Conservation (phyloP, 2,888 invertebrate species). For the Agrochola circellaris region DNA sequence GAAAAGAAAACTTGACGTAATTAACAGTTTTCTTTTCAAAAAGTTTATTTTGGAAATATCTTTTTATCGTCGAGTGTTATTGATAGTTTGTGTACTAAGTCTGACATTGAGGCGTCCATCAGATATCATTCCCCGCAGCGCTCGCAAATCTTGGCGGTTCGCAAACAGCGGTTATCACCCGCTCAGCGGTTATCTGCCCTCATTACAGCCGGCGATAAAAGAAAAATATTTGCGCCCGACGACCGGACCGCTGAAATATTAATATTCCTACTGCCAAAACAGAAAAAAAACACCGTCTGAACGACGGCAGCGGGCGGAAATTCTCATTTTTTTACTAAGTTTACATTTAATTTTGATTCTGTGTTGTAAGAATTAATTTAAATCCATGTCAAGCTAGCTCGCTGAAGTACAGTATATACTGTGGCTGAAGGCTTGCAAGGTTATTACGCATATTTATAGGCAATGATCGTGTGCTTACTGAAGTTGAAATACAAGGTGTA, state of each 20-base stretch:
- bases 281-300: slow-evolving; percentile 38
- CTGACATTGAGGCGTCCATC: slow-evolving; percentile 8
- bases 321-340: slow-evolving; percentile 51
- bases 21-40: not conserved
- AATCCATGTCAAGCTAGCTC: slow-evolving; percentile 7
- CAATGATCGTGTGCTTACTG: not conserved
- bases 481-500: not conserved
- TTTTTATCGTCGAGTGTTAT: not conserved
- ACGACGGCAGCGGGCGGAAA: slow-evolving; percentile 22
- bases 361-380: slow-evolving; percentile 41
- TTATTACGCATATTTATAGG: not conserved
- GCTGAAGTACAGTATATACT: not conserved
- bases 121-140: slow-evolving; percentile 11
- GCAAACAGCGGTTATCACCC: slow-evolving; percentile 51
- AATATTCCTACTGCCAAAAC: slow-evolving; percentile 46
- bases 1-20: not conserved
- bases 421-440: not conserved
- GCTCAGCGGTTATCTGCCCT: slow-evolving; percentile 58
- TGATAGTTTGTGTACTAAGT: not conserved
- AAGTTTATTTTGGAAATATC: not conserved
- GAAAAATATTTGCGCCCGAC: slow-evolving; percentile 57
- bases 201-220: slow-evolving; percentile 55
- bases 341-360: slow-evolving; percentile 55
- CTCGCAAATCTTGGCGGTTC: slow-evolving; percentile 25
- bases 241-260: slow-evolving; percentile 54